Evolutionary conservation across 1,140 invertebrate species (phyloP).

Genomic region (Bombus balteatus): DNA sequence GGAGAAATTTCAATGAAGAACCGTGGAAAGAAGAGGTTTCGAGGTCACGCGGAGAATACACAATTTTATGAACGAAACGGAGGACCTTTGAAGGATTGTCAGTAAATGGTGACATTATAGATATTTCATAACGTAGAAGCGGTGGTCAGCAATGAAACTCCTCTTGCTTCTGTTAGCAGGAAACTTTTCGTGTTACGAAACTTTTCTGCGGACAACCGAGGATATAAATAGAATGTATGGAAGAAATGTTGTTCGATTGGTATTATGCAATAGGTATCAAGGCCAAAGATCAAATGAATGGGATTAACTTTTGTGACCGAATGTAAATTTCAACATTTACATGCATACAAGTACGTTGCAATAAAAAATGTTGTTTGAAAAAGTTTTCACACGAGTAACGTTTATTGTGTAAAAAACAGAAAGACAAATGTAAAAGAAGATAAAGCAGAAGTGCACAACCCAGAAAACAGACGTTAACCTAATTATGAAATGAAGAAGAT

Average conservation of each 20-base stretch:
- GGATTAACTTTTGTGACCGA: neutral
- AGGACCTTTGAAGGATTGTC: neutral
- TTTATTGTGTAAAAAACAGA: too few relatives aligned
- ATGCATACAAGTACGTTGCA: too few relatives aligned
- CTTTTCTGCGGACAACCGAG: too few relatives aligned
- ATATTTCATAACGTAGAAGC: neutral
- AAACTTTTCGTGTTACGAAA: conserved; percentile 15
- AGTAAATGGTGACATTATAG: neutral
- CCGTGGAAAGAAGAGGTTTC: neutral
- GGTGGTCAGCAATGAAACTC: neutral
- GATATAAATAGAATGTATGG: neutral
- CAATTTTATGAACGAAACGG: neutral
- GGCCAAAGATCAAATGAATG: neutral
- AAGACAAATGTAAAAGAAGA: too few relatives aligned
- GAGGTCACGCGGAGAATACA: neutral
- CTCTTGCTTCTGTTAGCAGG: neutral
- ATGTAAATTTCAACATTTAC: neutral
- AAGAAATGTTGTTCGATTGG: neutral
- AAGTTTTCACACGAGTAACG: too few relatives aligned
- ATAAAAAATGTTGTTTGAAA: too few relatives aligned
- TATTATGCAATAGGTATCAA: neutral
- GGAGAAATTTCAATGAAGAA: conserved; percentile 57
- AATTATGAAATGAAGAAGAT: too few relatives aligned
- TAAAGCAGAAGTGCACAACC: too few relatives aligned
- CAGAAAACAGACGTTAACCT: too few relatives aligned